A percentile compares a stretch with the other conserved stretches of the same genome.
Conservation (phyloP, 2,113 vertebrate species). For the Tetrax tetrax region DNA sequence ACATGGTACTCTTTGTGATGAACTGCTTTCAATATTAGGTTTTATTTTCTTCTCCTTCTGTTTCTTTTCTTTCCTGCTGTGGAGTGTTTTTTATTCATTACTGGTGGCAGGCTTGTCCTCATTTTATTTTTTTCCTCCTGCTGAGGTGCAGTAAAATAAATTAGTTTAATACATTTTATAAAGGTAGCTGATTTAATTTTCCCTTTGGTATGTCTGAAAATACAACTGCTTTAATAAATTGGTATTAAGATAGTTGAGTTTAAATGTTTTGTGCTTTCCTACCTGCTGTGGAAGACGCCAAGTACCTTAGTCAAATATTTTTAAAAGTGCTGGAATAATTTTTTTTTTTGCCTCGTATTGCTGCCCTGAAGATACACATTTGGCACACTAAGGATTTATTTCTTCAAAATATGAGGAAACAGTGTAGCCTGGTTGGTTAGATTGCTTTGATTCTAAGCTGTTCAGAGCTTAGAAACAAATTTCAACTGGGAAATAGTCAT, state of each 20-base stretch:
- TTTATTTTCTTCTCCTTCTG: background rate
- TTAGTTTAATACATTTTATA: constrained; percentile 69
- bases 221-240: constrained; percentile 62
- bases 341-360: background rate
- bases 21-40: background rate
- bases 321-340: background rate
- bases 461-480: constrained; percentile 32
- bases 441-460: constrained; percentile 33
- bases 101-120: constrained; percentile 21
- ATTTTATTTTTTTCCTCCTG: constrained; percentile 61
- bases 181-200: constrained; percentile 69
- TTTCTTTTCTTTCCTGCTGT: constrained; percentile 53
- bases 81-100: constrained; percentile 48
- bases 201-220: constrained; percentile 44
- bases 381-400: constrained; percentile 27
- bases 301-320: constrained; percentile 45
- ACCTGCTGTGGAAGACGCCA: constrained; percentile 39
- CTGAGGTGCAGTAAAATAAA: constrained; percentile 72
- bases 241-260: constrained; percentile 56
- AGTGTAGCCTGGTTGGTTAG: background rate
- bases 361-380: constrained; percentile 30
- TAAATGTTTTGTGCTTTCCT: constrained; percentile 41
- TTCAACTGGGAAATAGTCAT: constrained; percentile 21
- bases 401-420: constrained; percentile 3
- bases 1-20: background rate